Percentiles rank a stretch among this genome's conserved stretches.
phyloP scores from a whole-genome alignment of 2,888 invertebrate species.

The Hofmannophila pseudospretella region DNA sequence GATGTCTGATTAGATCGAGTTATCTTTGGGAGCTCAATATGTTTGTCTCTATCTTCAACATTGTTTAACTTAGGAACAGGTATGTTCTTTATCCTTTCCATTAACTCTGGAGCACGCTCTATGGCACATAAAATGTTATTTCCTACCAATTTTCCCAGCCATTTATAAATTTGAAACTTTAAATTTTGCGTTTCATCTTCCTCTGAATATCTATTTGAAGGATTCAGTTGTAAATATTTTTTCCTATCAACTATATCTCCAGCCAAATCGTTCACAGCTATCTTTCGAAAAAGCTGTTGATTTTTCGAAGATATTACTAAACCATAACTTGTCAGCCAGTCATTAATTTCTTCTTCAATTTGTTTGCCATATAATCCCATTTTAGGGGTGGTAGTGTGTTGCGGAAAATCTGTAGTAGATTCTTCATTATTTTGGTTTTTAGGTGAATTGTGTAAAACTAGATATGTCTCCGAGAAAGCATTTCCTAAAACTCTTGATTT shows the following conservation, averaged over 20 bases:
- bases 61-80: slow-evolving; percentile 1
- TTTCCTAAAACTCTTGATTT: neutral
- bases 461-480: neutral
- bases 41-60: neutral
- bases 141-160: slow-evolving; percentile 14
- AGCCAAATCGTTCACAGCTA: slow-evolving; percentile 11
- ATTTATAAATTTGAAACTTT: slow-evolving; percentile 18
- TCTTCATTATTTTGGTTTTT: neutral
- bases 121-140: slow-evolving; percentile 10
- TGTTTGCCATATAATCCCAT: neutral
- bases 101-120: slow-evolving; percentile 6
- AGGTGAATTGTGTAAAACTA: neutral
- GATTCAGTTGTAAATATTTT: slow-evolving; percentile 12
- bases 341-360: slow-evolving; percentile 2
- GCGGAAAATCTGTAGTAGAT: neutral
- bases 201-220: neutral
- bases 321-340: slow-evolving; percentile 15
- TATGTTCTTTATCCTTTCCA: slow-evolving; percentile 3
- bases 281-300: neutral
- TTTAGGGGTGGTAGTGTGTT: neutral
- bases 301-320: slow-evolving; percentile 4
- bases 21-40: neutral
- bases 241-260: slow-evolving; percentile 13
- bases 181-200: slow-evolving; percentile 12
- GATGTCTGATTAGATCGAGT: neutral